Conservation (phyloP, 2,888 invertebrate species). For the Polydrusus pterygomalis region DNA sequence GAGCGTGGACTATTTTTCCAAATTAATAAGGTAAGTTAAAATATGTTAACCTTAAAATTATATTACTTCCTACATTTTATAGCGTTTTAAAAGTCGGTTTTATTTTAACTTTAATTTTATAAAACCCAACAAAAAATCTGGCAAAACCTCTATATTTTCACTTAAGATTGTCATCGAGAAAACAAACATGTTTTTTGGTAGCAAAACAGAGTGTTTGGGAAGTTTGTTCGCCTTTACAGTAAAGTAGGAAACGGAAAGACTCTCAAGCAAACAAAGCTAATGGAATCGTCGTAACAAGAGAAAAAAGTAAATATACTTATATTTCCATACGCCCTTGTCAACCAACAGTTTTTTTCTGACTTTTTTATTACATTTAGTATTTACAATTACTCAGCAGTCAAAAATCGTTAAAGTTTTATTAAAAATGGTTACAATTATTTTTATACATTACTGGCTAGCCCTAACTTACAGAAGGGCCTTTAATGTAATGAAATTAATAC, state of each 20-base stretch:
- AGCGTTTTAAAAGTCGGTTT: background rate
- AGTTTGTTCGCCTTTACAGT: slow-evolving; percentile 39
- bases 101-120: background rate
- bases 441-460: no score
- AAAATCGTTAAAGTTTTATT: no score
- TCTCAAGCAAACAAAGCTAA: slow-evolving; percentile 50
- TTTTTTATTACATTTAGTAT: slow-evolving; percentile 6
- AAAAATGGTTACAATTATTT: no score
- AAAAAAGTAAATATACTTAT: slow-evolving; percentile 50
- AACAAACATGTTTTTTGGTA: slow-evolving; percentile 28
- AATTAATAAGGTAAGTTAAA: no score
- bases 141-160: background rate
- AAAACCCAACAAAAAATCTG: background rate
- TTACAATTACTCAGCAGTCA: background rate
- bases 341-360: background rate
- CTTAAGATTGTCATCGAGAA: slow-evolving; percentile 20
- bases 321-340: slow-evolving; percentile 47
- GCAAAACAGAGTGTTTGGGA: slow-evolving; percentile 28
- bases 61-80: background rate
- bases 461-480: no score
- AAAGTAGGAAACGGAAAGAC: slow-evolving; percentile 43
- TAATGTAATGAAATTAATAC: no score
- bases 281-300: slow-evolving; percentile 50
- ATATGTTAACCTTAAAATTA: no score
- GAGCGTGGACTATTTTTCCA: no score